Evolutionary conservation across 1,140 invertebrate genomes (phyloP).

Genomic region (Cheumatopsyche charites): DNA sequence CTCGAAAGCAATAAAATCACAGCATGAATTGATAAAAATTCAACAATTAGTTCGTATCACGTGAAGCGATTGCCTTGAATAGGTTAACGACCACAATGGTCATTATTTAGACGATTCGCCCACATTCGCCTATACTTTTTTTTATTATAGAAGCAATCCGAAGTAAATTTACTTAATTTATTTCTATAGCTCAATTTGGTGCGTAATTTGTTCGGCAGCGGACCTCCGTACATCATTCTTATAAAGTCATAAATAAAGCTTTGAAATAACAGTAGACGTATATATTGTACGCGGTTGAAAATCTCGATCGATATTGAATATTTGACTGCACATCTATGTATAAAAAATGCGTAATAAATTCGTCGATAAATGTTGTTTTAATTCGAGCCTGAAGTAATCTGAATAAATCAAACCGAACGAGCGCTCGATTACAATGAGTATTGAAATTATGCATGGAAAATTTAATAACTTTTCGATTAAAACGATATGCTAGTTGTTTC

Average conservation of each 20-base stretch:
- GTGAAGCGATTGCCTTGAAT: no score
- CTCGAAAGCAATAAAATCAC: no score
- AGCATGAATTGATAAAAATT: no score
- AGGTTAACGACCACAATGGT: no score
- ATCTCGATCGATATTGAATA: neutral
- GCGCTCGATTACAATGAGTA: constrained; percentile 15
- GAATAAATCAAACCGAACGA: constrained; percentile 24
- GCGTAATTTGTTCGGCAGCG: neutral
- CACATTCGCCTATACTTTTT: constrained; percentile 2
- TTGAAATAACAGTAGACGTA: neutral
- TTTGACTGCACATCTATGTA: neutral
- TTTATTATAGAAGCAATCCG: neutral
- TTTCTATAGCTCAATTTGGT: constrained; percentile 1
- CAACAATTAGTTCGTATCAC: no score
- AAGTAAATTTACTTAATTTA: neutral
- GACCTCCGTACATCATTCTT: neutral
- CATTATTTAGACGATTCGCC: neutral
- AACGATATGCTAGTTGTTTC: neutral
- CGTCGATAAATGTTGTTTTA: constrained; percentile 25
- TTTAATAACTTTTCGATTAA: constrained; percentile 12
- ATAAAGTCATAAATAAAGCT: neutral
- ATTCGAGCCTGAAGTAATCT: constrained; percentile 11
- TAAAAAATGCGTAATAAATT: constrained; percentile 5
- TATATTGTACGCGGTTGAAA: no score
- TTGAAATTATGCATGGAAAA: constrained; percentile 27